phyloP scores from a whole-genome alignment of 2,888 invertebrate genomes.

The Hirtodrosophila histrioides region DNA sequence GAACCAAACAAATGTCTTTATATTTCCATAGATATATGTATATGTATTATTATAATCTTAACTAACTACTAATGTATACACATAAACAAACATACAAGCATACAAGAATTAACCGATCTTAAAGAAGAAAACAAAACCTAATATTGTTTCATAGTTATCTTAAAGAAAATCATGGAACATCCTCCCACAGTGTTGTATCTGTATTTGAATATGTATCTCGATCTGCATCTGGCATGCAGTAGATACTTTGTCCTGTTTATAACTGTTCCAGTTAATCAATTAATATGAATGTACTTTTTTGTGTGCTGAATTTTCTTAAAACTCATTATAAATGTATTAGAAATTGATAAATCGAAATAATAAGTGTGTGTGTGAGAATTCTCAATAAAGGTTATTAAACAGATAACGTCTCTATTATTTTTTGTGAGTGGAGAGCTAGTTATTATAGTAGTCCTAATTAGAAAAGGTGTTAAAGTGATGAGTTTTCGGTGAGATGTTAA shows the following conservation, averaged over 20 bases:
- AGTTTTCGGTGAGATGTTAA: too few relatives aligned
- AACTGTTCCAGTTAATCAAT: conserved; percentile 40
- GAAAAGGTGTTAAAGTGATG: too few relatives aligned
- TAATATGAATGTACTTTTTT: conserved; percentile 44
- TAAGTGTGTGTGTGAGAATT: conserved; percentile 58
- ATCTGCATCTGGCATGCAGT: not conserved
- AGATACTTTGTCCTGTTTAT: conserved; percentile 49
- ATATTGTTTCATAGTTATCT: conserved; percentile 27
- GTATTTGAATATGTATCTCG: conserved; percentile 13
- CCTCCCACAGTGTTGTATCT: conserved; percentile 31
- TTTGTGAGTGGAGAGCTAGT: too few relatives aligned
- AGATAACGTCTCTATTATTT: not conserved
- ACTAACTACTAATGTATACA: conserved; percentile 59
- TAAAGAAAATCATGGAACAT: conserved; percentile 6
- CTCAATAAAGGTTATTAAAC: conserved; percentile 54
- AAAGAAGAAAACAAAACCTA: not conserved
- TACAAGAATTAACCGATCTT: conserved; percentile 16
- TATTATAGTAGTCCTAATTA: too few relatives aligned
- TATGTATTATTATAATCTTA: conserved; percentile 57
- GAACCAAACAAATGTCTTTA: conserved; percentile 80
- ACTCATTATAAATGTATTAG: conserved; percentile 57
- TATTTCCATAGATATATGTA: conserved; percentile 68
- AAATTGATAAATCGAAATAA: conserved; percentile 45
- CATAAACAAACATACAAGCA: conserved; percentile 9
- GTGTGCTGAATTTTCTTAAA: conserved; percentile 57